These are phyloP conservation scores for Acanthurus leucopareius DNA, from an alignment of 2,797 vertebrate species.

Conservation along the genomic window DNA sequence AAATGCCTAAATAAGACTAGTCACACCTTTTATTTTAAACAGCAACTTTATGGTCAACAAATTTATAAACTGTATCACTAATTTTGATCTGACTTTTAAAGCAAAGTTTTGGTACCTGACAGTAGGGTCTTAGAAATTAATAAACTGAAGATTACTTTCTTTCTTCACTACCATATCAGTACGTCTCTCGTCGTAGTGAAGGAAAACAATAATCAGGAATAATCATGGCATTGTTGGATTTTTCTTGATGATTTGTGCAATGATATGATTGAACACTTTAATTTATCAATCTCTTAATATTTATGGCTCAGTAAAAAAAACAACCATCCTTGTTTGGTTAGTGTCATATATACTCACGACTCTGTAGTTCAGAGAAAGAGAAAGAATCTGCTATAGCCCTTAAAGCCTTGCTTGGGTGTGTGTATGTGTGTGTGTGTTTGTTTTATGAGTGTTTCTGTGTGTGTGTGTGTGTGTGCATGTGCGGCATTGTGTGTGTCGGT, in stretches of 20 bases:
- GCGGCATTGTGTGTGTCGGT: constrained; percentile 30
- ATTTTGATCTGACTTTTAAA: background rate
- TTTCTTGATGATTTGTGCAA: background rate
- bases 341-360: background rate
- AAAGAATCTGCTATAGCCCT: constrained; percentile 2
- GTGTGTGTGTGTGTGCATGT: constrained; percentile 13
- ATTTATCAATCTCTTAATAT: background rate
- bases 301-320: background rate
- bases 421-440: constrained; percentile 18
- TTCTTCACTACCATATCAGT: too few species aligned
- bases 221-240: background rate
- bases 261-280: background rate
- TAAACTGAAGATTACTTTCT: too few species aligned
- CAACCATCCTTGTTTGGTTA: background rate
- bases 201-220: background rate
- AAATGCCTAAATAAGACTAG: background rate
- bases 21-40: too few species aligned
- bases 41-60: background rate
- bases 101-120: background rate
- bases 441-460: background rate
- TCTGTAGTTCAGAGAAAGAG: constrained; percentile 11
- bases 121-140: too few species aligned
- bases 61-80: background rate
- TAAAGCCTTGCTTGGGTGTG: background rate
- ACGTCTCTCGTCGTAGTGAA: background rate